Percentiles rank a stretch among this genome's conserved stretches.
Evolutionary conservation across 2,113 vertebrate species (phyloP).

Genomic region (Lichenostomus cassidix): DNA sequence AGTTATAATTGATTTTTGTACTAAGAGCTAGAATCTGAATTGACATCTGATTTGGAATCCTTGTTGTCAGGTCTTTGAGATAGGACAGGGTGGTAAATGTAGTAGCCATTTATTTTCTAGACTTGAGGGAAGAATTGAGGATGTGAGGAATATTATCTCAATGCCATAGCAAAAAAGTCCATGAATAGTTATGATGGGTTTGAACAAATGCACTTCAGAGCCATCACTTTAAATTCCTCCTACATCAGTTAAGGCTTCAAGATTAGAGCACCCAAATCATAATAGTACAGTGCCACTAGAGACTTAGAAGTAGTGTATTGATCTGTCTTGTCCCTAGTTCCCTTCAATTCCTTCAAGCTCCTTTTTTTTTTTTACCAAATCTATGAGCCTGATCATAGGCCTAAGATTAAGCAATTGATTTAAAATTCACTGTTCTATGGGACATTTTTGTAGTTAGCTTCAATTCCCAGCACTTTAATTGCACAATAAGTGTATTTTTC

Average conservation of each 20-base stretch:
- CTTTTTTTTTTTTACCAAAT: background rate
- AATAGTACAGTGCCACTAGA: background rate
- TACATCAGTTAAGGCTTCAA: background rate
- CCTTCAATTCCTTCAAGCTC: background rate
- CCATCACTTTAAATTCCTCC: background rate
- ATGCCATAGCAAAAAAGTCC: background rate
- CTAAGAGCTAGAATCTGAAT: background rate
- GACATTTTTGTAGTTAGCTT: background rate
- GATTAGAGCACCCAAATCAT: background rate
- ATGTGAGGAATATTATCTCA: background rate
- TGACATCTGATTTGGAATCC: background rate
- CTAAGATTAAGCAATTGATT: background rate
- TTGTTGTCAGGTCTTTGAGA: background rate
- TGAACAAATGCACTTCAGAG: background rate
- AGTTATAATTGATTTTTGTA: background rate
- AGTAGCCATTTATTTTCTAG: background rate
- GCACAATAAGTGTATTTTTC: background rate
- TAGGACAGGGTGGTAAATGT: background rate
- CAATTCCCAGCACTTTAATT: background rate
- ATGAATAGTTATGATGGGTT: background rate
- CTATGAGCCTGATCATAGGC: background rate
- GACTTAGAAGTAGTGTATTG: too few relatives aligned
- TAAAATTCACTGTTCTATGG: background rate
- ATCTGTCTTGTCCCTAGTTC: background rate
- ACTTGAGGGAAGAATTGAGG: background rate